phyloP scores from a whole-genome alignment of 2,888 invertebrate genomes.

The Archips xylosteana region DNA sequence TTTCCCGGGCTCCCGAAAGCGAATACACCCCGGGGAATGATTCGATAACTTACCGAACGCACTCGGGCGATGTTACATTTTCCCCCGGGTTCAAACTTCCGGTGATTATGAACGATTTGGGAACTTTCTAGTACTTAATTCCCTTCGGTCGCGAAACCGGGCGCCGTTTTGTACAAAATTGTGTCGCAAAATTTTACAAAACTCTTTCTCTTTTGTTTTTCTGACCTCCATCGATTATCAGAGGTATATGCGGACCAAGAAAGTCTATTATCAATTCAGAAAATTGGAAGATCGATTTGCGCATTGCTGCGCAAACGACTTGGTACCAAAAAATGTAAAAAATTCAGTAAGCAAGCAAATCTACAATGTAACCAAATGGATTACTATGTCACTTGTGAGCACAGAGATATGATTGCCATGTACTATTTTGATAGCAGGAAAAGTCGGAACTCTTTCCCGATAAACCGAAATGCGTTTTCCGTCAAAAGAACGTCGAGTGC shows the following conservation, averaged over 20 bases:
- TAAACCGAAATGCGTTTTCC: background rate
- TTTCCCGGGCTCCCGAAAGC: background rate
- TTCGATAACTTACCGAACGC: conserved; percentile 35
- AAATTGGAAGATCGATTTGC: too few relatives aligned
- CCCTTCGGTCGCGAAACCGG: conserved; percentile 25
- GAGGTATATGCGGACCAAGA: background rate
- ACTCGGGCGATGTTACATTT: conserved; percentile 31
- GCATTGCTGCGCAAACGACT: background rate
- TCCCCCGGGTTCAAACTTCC: conserved; percentile 35
- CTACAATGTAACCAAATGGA: background rate
- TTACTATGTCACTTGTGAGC: background rate
- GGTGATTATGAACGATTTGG: conserved; percentile 41
- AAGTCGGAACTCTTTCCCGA: background rate
- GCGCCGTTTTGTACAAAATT: conserved; percentile 5
- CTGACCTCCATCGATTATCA: background rate
- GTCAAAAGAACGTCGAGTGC: conserved; percentile 6
- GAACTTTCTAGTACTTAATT: conserved; percentile 36
- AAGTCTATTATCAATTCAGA: background rate
- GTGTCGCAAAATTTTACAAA: conserved; percentile 9
- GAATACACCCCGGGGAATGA: conserved; percentile 30
- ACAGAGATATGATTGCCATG: background rate
- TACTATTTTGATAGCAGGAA: background rate
- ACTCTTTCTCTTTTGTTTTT: conserved; percentile 1
- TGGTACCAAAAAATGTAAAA: background rate
- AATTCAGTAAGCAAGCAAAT: background rate